These are phyloP conservation scores for Crenichthys baileyi DNA, from an alignment of 2,797 vertebrate genomes.

Conservation along the genomic window DNA sequence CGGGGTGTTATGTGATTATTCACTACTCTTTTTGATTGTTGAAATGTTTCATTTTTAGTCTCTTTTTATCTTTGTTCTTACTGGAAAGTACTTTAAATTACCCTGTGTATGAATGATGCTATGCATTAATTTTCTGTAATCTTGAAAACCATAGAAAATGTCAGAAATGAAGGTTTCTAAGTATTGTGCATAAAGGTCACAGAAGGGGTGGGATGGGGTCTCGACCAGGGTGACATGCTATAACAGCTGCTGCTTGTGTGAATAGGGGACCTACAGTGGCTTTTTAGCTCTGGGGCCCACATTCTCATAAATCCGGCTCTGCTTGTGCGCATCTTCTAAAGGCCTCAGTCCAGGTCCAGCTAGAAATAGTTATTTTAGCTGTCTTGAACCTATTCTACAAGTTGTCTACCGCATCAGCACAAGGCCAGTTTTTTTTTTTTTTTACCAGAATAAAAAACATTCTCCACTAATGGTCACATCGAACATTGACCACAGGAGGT, in stretches of 20 bases:
- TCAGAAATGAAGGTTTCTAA: background rate
- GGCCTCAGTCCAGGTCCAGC: constrained; percentile 39
- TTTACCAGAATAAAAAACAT: constrained; percentile 76
- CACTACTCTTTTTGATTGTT: background rate
- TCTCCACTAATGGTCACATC: constrained; percentile 91
- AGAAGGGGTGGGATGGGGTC: too few species aligned
- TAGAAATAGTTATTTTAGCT: constrained; percentile 45
- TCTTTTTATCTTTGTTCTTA: background rate
- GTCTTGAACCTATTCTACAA: constrained; percentile 57
- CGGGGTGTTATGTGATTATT: background rate
- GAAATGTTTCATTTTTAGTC: background rate
- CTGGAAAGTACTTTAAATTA: background rate
- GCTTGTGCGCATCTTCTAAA: constrained; percentile 27
- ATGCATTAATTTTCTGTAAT: background rate
- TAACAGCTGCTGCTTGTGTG: background rate
- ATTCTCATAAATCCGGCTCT: background rate
- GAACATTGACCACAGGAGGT: constrained; percentile 93
- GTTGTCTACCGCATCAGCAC: constrained; percentile 61
- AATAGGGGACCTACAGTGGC: background rate
- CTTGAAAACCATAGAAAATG: background rate
- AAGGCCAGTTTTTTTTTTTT: constrained; percentile 34
- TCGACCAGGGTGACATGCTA: background rate
- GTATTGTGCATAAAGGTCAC: background rate
- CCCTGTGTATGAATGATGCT: background rate
- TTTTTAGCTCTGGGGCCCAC: background rate